Percentiles rank a stretch among this genome's conserved stretches.
phyloP scores from a whole-genome alignment of 1,140 invertebrate species.

The Apolygus lucorum region DNA sequence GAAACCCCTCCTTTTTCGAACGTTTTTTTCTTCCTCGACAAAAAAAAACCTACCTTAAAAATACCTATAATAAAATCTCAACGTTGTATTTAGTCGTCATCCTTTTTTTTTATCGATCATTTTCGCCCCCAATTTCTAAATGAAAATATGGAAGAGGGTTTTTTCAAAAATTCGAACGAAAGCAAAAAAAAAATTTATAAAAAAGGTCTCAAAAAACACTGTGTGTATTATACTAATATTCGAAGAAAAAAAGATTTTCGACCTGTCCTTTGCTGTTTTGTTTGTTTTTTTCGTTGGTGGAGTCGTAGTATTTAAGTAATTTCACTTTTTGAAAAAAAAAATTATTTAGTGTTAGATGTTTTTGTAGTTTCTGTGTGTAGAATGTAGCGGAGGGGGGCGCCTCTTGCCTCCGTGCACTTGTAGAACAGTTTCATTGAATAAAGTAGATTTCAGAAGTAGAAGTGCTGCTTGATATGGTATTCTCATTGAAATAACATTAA shows the following conservation, averaged over 20 bases:
- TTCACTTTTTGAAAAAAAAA: background rate
- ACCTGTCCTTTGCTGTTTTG: background rate
- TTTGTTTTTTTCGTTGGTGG: background rate
- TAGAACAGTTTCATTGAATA: slow-evolving; percentile 41
- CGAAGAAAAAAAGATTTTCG: background rate
- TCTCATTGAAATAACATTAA: slow-evolving; percentile 24
- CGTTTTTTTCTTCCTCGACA: no score
- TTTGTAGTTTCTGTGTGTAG: slow-evolving; percentile 42
- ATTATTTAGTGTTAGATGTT: slow-evolving; percentile 39
- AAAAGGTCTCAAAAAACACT: background rate
- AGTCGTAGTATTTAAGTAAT: background rate
- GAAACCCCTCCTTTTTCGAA: no score
- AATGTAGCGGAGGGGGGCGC: slow-evolving; percentile 33
- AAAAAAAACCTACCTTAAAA: no score
- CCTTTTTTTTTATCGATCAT: no score
- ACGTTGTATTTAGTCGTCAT: no score
- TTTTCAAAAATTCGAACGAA: slow-evolving; percentile 20
- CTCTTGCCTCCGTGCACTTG: slow-evolving; percentile 38
- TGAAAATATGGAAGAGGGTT: slow-evolving; percentile 21
- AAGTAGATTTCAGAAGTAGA: slow-evolving; percentile 43
- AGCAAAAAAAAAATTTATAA: slow-evolving; percentile 1
- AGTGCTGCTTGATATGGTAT: slow-evolving; percentile 37
- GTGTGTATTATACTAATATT: background rate
- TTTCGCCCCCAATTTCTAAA: slow-evolving; percentile 2
- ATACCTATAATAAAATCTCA: no score